Base-by-base conservation (phyloP, 2,888 invertebrate genomes). In the Theretra japonica region DNA sequence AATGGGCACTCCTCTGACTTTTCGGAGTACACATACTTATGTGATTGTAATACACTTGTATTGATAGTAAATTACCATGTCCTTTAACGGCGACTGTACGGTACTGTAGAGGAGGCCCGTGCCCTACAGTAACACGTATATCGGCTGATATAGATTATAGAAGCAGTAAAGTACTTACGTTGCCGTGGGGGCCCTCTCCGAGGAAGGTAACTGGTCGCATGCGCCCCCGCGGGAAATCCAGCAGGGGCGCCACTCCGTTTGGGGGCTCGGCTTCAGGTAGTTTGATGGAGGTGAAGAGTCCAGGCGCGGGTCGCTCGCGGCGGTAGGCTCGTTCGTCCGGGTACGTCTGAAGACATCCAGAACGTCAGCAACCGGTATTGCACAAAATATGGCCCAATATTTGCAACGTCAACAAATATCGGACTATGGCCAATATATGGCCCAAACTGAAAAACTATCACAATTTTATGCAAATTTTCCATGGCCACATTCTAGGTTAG, bases 181-280 rank as follows among this genome's bases (percentile, higher is more conserved):
- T 97, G 86, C 98, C 98, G 88, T 97, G 98, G 79, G 97, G 96
- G 78, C 98, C 98, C 91, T 98, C 98, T 75, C 98, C 98, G 70
- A 98, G 95, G 88, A 97, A 97, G 88, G 98, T 97, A 75, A 98
- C 94, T 81, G 97, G 96, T 86, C 97, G 95, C 83, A 98, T 95
- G 89, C 97, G 96, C 92, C 97, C 97, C 87, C 97, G 95, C 80
- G 98, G 97, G 88, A 98, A 97, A 87, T 98, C 97, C 82, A 96
- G 95, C 86, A 97, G 95, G 87, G 96, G 95, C 84, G 96, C 95
- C 82, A 96, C 95, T 75, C 95, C 95, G 90, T 96, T 96, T 89
- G 96, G 95, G 85, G 96, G 96, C 84, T 95, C 95, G 71, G 96
- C 96, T 83, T 96, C 96, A 48, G 97, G 97, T 78, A 97, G 94